Base-by-base conservation (phyloP, 2,113 vertebrate species). In the Grallaria varia region DNA sequence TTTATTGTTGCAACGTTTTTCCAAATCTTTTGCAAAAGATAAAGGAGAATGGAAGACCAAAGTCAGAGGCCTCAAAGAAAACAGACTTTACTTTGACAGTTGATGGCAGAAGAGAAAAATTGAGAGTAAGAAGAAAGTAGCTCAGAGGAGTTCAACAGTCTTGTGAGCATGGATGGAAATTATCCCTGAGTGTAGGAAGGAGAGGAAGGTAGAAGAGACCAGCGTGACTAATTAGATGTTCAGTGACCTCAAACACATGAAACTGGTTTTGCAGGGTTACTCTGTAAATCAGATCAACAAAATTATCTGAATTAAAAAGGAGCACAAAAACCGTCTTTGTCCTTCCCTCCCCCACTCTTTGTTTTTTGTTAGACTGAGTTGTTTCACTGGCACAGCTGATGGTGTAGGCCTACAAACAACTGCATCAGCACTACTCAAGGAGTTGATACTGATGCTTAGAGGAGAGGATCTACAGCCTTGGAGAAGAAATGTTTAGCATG, bases 251-350 rank as follows among this genome's bases (percentile, higher is more conserved):
- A 77, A 47, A 73, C 33, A n/a, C 39, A 80, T 88, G 78, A 76
- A 94, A 92, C 84, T 76, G 88, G 71, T 92, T 95, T 90, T 90
- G 64, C 73, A 81, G 76, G 37, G 50, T 74, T 83, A 39, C 64
- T 93, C 59, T 90, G 50, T 71, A 93, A 80, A 94, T 87, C 90
- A 76, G 44, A 93, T 78, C 82, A 87, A 73, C 62, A 79, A 84
- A 91, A 93, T 89, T 20, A 95, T 90, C 74, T 79, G 45, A 62
- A 73, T 80, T 83, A 50, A 90, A 90, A 84, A 88, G 52, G 28
- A 79, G 35, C 49, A 95, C 84, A 88, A 85, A 42, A 55, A 4
- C 3, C 0, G 2, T 44, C 95, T 93, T 92, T 95, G 92, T 94
- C 75, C 49, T 93, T 79, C 74, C 90, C 75, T 87, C 78, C 82